Conservation (phyloP, 2,888 invertebrate species). For the Azorinus chamasolen region DNA sequence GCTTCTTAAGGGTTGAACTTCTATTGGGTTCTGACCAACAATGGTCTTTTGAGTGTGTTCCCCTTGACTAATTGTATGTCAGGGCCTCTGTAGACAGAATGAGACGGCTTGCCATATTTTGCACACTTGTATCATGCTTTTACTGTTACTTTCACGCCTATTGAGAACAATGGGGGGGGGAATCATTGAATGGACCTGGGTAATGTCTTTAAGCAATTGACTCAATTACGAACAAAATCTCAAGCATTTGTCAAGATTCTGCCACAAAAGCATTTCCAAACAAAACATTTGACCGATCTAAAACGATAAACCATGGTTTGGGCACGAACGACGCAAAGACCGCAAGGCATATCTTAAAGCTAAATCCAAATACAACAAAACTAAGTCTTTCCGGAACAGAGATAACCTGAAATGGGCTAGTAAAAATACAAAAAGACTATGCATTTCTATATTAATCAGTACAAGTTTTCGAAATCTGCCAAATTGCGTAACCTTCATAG, state of each 20-base stretch:
- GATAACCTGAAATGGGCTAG: slow-evolving; percentile 4
- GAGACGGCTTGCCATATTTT: too few species aligned
- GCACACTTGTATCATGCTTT: too few species aligned
- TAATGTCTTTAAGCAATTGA: too few species aligned
- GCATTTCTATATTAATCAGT: slow-evolving; percentile 7
- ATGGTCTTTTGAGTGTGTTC: too few species aligned
- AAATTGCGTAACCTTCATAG: slow-evolving; percentile 2
- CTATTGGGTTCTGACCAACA: too few species aligned
- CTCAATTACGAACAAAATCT: too few species aligned
- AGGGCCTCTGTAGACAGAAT: too few species aligned
- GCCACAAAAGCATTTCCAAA: not conserved
- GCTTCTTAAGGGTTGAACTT: too few species aligned
- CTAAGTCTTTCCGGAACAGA: not conserved
- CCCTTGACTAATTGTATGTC: too few species aligned
- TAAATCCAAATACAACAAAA: slow-evolving; percentile 7
- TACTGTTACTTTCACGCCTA: too few species aligned
- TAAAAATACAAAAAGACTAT: slow-evolving; percentile 6
- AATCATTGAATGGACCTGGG: too few species aligned
- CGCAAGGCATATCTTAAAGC: slow-evolving; percentile 11
- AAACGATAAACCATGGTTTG: slow-evolving; percentile 14
- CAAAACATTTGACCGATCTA: not conserved
- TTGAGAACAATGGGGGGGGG: too few species aligned
- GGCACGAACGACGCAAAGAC: slow-evolving; percentile 8
- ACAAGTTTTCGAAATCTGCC: not conserved
- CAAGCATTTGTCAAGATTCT: not conserved